Evolutionary conservation across 2,797 vertebrate species (phyloP).

Genomic region (Miichthys miiuy): DNA sequence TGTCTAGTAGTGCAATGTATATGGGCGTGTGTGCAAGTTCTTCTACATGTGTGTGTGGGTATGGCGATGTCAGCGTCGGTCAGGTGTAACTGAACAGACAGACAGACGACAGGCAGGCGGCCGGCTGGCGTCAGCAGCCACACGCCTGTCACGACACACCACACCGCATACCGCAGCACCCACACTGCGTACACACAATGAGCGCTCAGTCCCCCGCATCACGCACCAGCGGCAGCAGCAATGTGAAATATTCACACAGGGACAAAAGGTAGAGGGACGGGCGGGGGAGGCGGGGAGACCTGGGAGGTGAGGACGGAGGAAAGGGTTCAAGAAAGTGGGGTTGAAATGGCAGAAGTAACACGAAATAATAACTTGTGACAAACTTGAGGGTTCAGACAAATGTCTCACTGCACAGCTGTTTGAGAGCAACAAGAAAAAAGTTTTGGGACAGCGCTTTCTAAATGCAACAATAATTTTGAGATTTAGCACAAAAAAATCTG

Average conservation of each 20-base stretch:
- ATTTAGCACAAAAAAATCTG: not conserved
- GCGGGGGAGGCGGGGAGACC: slow-evolving; percentile 41
- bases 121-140: slow-evolving; percentile 86
- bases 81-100: slow-evolving; percentile 84
- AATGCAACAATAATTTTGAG: not conserved
- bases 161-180: slow-evolving; percentile 85
- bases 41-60: slow-evolving; percentile 45
- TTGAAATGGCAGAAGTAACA: slow-evolving; percentile 22
- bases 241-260: slow-evolving; percentile 87
- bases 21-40: not conserved
- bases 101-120: slow-evolving; percentile 76
- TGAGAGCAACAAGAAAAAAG: not conserved
- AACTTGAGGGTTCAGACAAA: slow-evolving; percentile 10
- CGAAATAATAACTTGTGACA: slow-evolving; percentile 17
- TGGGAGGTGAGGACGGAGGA: slow-evolving; percentile 57
- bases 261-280: slow-evolving; percentile 80
- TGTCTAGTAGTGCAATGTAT: slow-evolving; percentile 1
- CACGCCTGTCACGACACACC: slow-evolving; percentile 84
- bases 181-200: slow-evolving; percentile 85
- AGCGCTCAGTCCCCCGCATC: slow-evolving; percentile 83
- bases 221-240: slow-evolving; percentile 87
- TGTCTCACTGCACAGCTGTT: not conserved
- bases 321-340: slow-evolving; percentile 51
- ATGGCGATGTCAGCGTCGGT: slow-evolving; percentile 69
- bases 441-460: not conserved